Conservation (phyloP, 2,888 invertebrate species). For the Chymomyza amoena region DNA sequence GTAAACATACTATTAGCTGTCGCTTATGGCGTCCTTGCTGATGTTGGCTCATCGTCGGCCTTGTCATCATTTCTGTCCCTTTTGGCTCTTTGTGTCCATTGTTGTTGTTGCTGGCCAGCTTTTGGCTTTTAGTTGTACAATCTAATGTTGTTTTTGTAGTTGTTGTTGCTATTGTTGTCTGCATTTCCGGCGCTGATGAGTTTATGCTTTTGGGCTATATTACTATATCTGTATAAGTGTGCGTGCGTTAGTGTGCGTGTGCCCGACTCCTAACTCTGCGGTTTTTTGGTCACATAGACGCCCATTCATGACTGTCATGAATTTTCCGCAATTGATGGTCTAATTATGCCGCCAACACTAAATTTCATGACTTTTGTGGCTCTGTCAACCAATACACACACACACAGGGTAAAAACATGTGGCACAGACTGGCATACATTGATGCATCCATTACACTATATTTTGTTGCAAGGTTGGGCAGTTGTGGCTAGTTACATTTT, state of each 20-base stretch:
- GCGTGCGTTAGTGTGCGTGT: conserved; percentile 17
- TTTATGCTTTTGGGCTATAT: conserved; percentile 72
- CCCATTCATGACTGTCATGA: conserved; percentile 73
- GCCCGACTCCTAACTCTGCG: conserved; percentile 38
- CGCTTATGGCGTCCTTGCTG: conserved; percentile 1
- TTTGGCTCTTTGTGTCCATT: background rate
- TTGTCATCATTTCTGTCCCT: conserved; percentile 13
- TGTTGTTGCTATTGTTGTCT: conserved; percentile 45
- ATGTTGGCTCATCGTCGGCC: conserved; percentile 24
- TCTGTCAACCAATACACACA: conserved; percentile 24
- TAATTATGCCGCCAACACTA: conserved; percentile 76
- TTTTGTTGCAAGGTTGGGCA: background rate
- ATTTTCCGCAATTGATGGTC: conserved; percentile 78
- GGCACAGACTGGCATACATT: conserved; percentile 2
- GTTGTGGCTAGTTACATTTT: background rate
- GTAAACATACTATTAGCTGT: background rate
- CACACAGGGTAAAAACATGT: conserved; percentile 61
- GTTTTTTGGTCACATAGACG: conserved; percentile 35
- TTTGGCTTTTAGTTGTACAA: conserved; percentile 42
- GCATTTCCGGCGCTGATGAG: conserved; percentile 69
- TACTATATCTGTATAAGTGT: conserved; percentile 53
- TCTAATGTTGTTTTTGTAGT: conserved; percentile 20
- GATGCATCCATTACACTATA: background rate
- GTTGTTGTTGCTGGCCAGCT: background rate
- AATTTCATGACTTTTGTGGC: conserved; percentile 71